Evolutionary conservation across 2,797 vertebrate genomes (phyloP).

Genomic region (Arctocebus calabarensis): DNA sequence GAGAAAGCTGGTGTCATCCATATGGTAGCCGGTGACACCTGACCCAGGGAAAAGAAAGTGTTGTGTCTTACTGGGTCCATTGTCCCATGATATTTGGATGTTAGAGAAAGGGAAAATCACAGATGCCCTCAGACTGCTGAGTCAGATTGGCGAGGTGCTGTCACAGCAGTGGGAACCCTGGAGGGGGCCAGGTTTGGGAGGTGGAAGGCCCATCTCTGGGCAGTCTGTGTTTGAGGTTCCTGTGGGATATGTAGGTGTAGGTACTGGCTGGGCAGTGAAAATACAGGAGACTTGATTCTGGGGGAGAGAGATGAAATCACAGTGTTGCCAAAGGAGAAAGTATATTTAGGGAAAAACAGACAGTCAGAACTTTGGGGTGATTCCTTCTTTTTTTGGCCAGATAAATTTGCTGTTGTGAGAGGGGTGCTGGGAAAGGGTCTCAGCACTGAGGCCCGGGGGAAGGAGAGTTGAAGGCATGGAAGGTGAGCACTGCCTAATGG

Average conservation of each 20-base stretch:
- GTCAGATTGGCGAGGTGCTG: background rate
- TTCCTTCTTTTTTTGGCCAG: background rate
- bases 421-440: background rate
- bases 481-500: background rate
- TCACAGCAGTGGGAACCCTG: background rate
- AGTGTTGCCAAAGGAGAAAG: background rate
- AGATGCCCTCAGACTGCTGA: background rate
- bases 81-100: background rate
- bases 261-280: conserved; percentile 1
- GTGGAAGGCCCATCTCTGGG: background rate
- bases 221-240: background rate
- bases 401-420: background rate
- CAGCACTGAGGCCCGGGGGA: background rate
- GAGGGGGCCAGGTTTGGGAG: background rate
- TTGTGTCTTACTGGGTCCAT: background rate
- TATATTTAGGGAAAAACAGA: background rate
- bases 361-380: background rate
- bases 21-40: background rate
- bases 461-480: background rate
- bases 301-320: background rate
- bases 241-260: background rate
- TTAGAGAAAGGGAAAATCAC: background rate
- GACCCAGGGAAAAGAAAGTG: background rate
- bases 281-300: background rate
- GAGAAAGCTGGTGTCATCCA: background rate